Percentiles rank a stretch among this genome's conserved stretches.
phyloP scores from a whole-genome alignment of 1,140 invertebrate genomes.

The Oryzaephilus surinamensis region DNA sequence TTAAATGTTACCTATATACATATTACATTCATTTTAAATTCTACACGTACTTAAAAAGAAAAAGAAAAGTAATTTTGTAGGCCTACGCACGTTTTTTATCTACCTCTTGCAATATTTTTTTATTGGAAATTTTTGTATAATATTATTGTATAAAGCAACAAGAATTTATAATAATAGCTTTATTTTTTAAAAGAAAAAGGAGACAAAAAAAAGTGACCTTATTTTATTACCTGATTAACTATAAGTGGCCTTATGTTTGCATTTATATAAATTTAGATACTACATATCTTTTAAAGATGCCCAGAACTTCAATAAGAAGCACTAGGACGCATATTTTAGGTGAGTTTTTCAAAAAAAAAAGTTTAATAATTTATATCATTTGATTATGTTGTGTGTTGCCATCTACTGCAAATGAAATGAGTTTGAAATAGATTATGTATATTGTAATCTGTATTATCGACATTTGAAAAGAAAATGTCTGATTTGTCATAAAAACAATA shows the following conservation, averaged over 20 bases:
- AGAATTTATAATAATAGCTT: constrained; percentile 5
- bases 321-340: constrained; percentile 23
- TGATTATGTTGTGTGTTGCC: too few relatives aligned
- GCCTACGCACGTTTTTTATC: too few relatives aligned
- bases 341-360: constrained; percentile 4
- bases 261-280: constrained; percentile 18
- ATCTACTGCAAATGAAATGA: too few relatives aligned
- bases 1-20: background rate
- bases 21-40: background rate
- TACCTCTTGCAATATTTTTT: too few relatives aligned
- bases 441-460: too few relatives aligned
- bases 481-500: background rate
- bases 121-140: too few relatives aligned
- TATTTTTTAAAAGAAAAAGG: background rate
- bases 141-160: constrained; percentile 16
- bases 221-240: constrained; percentile 17
- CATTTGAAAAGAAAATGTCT: constrained; percentile 6
- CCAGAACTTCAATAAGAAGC: constrained; percentile 24
- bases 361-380: background rate
- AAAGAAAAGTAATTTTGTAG: constrained; percentile 10
- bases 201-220: constrained; percentile 19
- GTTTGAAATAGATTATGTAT: too few relatives aligned
- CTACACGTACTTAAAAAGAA: constrained; percentile 4
- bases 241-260: constrained; percentile 22
- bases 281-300: constrained; percentile 18